Base-by-base conservation (phyloP, 64 coral and sea anemone genomes). In the Trachythela sp. region DNA sequence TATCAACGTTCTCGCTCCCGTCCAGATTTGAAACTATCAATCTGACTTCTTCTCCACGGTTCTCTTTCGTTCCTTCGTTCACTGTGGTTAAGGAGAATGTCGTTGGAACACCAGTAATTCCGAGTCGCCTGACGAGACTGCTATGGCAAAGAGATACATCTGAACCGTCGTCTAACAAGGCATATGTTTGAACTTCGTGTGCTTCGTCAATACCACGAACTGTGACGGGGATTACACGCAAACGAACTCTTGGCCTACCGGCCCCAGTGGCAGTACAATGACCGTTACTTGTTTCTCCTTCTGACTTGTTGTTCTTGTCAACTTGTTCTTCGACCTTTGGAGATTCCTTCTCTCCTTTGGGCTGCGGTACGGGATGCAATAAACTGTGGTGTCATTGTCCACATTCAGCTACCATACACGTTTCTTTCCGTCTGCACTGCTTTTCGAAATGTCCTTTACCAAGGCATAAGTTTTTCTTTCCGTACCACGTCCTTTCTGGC, bases 371-470 rank as follows among this genome's bases (percentile, higher is more conserved):
- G 35, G 48, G 59, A 24, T 88, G 91, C 72, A 92, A 48, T 31
- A 84, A 48, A 8, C 85, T 88, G 72, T 92, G 91, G 27, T 92
- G 91, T 72, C 83, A 76, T 58, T 60, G 80, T 42, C 91, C 91
- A 88, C 86, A 92, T 20, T 76, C 77, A 83, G 48, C 42, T 40
- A 92, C 86, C 56, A 40, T 87, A 18, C 91, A 92, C 27, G 37
- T 92, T 50, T 88, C 87, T 10, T 88, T 86, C 54, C 86, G 87
- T 84, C 91, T 88, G 24, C 91, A 92, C 38, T 92, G 75, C 6
- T 15, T 84, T 13, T 42, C 86, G 6, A 88, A 42, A 42, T 92
- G 91, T 27, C 85, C 85, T 29, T 86, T 64, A 26, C 76, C 71
- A 22, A 92, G 49, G 36, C 91, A 92, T 41, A 41, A 33, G 29